Percentiles rank a stretch among this genome's conserved stretches.
These are phyloP conservation scores for Saimiri boliviensis DNA, from an alignment of 2,113 vertebrate genomes.

Conservation along the genomic window DNA sequence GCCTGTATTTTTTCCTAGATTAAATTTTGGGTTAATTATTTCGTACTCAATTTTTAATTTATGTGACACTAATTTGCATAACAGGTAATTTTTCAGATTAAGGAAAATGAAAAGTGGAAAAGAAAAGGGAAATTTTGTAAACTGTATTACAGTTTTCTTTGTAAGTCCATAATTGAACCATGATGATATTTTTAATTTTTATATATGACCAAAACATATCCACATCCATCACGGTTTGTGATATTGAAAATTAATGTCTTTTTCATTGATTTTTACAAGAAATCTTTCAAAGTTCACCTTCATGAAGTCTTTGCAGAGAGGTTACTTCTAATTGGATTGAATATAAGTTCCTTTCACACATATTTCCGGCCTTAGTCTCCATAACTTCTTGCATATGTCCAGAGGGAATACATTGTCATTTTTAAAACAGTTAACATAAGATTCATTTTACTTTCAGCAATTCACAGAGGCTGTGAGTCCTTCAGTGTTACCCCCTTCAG, in stretches of 20 bases:
- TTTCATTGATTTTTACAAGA: neutral
- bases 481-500: conserved; percentile 82
- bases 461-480: conserved; percentile 86
- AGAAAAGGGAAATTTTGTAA: neutral
- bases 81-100: neutral
- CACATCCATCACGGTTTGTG: neutral
- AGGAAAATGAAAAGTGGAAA: neutral
- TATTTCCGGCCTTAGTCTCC: neutral
- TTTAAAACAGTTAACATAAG: conserved; percentile 14
- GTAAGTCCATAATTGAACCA: neutral
- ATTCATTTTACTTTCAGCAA: conserved; percentile 83
- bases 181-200: neutral
- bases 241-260: neutral
- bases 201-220: neutral
- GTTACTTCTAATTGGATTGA: neutral
- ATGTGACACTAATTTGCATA: neutral
- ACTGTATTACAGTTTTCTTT: neutral
- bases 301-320: neutral
- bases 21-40: neutral
- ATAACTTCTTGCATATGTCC: accelerated
- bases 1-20: neutral
- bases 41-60: neutral
- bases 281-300: neutral
- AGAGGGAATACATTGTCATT: neutral
- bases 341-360: neutral